Evolutionary conservation across 2,797 vertebrate genomes (phyloP).

Genomic region (Catamblyrhynchus diadema): DNA sequence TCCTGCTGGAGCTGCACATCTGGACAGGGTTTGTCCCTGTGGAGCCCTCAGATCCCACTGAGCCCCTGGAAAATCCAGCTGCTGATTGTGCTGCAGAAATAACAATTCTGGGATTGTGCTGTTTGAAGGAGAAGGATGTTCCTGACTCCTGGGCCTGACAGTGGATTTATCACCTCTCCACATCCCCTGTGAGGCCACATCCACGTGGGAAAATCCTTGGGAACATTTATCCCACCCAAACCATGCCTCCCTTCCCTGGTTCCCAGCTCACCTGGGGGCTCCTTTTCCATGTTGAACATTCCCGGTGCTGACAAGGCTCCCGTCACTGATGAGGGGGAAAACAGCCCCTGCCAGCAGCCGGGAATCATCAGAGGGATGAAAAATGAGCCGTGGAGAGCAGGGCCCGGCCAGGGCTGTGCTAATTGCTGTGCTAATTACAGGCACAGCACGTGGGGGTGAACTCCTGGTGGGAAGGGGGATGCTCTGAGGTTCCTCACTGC

Average conservation of each 20-base stretch:
- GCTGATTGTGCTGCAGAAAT: neutral
- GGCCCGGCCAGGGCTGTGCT: neutral
- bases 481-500: neutral
- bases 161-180: neutral
- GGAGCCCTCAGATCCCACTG: neutral
- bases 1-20: neutral
- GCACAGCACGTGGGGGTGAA: neutral
- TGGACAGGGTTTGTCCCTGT: neutral
- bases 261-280: neutral
- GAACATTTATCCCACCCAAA: neutral
- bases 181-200: neutral
- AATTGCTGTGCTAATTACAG: constrained; percentile 30
- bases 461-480: neutral
- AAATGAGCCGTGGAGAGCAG: constrained; percentile 15
- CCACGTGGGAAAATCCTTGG: neutral
- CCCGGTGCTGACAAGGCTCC: neutral
- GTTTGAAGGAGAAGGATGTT: neutral
- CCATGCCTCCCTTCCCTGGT: neutral
- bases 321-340: constrained; percentile 13
- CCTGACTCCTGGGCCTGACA: neutral
- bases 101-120: neutral
- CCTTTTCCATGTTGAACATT: neutral
- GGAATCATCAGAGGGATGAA: neutral
- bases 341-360: constrained; percentile 11
- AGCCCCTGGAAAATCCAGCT: neutral